phyloP scores from a whole-genome alignment of 1,140 invertebrate species.

The Musca vetustissima region DNA sequence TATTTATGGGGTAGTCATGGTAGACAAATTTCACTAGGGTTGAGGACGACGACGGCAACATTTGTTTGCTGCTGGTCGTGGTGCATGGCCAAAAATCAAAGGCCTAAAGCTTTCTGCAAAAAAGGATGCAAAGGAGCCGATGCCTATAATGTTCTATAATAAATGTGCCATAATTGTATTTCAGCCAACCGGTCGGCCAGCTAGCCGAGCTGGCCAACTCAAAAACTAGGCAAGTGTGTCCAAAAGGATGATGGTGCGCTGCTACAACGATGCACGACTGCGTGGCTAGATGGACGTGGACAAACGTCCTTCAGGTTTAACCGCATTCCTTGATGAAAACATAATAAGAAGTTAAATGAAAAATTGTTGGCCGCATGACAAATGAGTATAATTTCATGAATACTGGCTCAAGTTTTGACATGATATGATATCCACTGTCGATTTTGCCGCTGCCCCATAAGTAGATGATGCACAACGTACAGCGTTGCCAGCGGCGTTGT shows the following conservation, averaged over 20 bases:
- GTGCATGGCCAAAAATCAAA: neutral
- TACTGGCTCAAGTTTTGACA: slow-evolving; percentile 13
- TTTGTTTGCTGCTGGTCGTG: neutral
- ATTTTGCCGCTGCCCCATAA: no score
- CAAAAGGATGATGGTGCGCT: neutral
- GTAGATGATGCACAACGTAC: no score
- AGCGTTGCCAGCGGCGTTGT: slow-evolving; percentile 9
- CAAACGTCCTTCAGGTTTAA: slow-evolving; percentile 19
- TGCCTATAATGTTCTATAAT: slow-evolving; percentile 18
- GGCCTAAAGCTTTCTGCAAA: slow-evolving; percentile 1
- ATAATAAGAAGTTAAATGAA: slow-evolving; percentile 23
- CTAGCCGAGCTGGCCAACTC: no score
- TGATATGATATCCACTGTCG: slow-evolving; percentile 8
- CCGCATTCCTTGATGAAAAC: slow-evolving; percentile 23
- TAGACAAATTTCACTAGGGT: neutral
- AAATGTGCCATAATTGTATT: slow-evolving; percentile 21
- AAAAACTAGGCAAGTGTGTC: slow-evolving; percentile 12
- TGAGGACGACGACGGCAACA: neutral
- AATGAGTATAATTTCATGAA: slow-evolving; percentile 21
- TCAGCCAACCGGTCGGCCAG: neutral
- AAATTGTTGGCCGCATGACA: slow-evolving; percentile 21
- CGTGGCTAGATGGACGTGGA: neutral
- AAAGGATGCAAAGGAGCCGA: slow-evolving; percentile 18
- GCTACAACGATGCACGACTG: no score
- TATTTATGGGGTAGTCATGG: neutral